phyloP scores from a whole-genome alignment of 23 tunicate genomes.

The Clavelina lepadiformis region DNA sequence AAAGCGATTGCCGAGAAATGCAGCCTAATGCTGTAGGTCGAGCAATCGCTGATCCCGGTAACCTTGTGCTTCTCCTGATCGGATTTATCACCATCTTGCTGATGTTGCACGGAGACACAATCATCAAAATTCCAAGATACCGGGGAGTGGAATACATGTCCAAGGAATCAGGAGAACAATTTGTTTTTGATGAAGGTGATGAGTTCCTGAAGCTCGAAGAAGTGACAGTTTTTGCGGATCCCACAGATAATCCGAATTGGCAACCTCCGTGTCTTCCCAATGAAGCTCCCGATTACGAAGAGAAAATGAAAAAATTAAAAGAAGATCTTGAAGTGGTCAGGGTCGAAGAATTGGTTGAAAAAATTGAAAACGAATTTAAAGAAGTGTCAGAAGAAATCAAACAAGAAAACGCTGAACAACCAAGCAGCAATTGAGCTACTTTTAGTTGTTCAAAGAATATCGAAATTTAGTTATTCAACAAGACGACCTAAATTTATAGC shows the following conservation, averaged over 20 bases:
- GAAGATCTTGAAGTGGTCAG: not conserved
- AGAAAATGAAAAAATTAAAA: conserved; percentile 27
- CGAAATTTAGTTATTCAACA: no score
- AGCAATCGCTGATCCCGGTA: conserved; percentile 37
- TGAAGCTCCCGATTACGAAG: conserved; percentile 44
- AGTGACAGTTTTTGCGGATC: conserved; percentile 1
- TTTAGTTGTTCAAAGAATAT: no score
- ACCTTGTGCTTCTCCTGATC: conserved; percentile 35
- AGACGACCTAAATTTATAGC: no score
- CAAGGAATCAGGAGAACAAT: conserved; percentile 42
- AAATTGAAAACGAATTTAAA: conserved; percentile 28
- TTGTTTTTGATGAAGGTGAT: conserved; percentile 8
- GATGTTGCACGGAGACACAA: conserved; percentile 45
- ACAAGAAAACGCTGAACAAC: no score
- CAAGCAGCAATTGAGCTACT: no score
- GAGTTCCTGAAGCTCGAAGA: conserved; percentile 11
- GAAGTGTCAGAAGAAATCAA: conserved; percentile 19
- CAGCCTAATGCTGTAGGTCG: conserved; percentile 7
- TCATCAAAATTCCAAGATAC: conserved; percentile 40
- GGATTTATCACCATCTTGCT: conserved; percentile 18
- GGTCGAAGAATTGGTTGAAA: conserved; percentile 11
- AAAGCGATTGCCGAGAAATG: no score
- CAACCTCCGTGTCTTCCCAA: conserved; percentile 61
- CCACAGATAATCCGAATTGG: conserved; percentile 35
- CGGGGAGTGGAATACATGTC: conserved; percentile 21